A percentile compares a stretch with the other conserved stretches of the same genome.
phyloP scores from a whole-genome alignment of 2,888 invertebrate genomes.

The Luffia ferchaultella region DNA sequence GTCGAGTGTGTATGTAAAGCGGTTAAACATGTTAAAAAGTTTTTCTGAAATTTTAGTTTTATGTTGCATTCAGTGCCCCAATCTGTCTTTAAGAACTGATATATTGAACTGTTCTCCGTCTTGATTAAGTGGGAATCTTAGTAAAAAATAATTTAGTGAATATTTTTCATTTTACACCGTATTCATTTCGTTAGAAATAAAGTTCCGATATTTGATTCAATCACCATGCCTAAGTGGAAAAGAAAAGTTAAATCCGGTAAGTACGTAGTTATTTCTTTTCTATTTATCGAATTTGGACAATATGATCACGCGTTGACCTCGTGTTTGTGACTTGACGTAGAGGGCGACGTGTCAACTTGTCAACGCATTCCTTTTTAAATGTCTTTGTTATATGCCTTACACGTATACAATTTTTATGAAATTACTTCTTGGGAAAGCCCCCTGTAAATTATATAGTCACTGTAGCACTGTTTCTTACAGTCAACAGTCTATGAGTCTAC shows the following conservation, averaged over 20 bases:
- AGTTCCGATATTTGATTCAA: constrained; percentile 21
- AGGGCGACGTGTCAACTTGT: too few species aligned
- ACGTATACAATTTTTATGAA: neutral
- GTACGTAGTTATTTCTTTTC: constrained; percentile 19
- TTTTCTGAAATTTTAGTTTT: constrained; percentile 73
- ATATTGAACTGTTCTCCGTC: constrained; percentile 80
- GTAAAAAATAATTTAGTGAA: constrained; percentile 40
- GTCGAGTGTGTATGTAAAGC: constrained; percentile 59
- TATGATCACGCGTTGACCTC: constrained; percentile 62
- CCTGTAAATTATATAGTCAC: neutral
- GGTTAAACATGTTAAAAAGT: constrained; percentile 78
- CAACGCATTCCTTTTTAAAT: neutral
- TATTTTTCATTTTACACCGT: constrained; percentile 65
- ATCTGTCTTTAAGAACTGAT: constrained; percentile 75
- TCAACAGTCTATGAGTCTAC: neutral
- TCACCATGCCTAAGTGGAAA: constrained; percentile 80
- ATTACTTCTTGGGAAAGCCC: neutral
- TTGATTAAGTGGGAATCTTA: constrained; percentile 71
- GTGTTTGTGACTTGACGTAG: constrained; percentile 28
- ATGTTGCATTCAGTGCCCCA: constrained; percentile 76
- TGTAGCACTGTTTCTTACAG: neutral
- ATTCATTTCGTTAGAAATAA: constrained; percentile 24
- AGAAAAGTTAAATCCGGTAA: constrained; percentile 78
- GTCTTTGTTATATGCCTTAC: neutral
- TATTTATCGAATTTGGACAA: constrained; percentile 19